A percentile compares a stretch with the other conserved stretches of the same genome.
Evolutionary conservation across 2,797 vertebrate species (phyloP).

Genomic region (Mallotus villosus): DNA sequence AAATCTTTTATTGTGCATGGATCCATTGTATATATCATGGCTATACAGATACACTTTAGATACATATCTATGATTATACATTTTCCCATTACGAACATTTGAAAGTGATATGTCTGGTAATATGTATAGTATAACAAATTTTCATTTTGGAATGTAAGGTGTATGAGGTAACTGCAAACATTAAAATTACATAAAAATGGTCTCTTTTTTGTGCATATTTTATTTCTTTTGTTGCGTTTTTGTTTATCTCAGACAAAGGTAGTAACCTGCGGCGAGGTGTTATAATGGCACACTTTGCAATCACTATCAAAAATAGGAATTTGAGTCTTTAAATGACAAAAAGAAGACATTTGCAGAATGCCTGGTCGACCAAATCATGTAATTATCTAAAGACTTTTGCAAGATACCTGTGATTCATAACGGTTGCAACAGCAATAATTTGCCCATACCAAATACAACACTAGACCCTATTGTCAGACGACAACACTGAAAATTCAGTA

Average conservation of each 20-base stretch:
- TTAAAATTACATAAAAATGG: slow-evolving; percentile 99
- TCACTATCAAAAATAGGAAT: slow-evolving; percentile 92
- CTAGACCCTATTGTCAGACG: slow-evolving; percentile 65
- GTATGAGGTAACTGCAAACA: slow-evolving; percentile 96
- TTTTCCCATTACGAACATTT: slow-evolving; percentile 89
- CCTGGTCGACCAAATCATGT: slow-evolving; percentile 76
- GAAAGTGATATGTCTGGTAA: slow-evolving; percentile 97
- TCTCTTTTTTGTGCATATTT: slow-evolving; percentile 83
- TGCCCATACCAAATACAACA: slow-evolving; percentile 68
- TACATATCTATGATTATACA: slow-evolving; percentile 92
- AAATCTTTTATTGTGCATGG: slow-evolving; percentile 98
- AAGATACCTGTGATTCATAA: slow-evolving; percentile 72
- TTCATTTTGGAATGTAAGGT: slow-evolving; percentile 98
- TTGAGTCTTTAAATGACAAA: slow-evolving; percentile 89
- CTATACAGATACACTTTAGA: slow-evolving; percentile 91
- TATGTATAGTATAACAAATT: slow-evolving; percentile 90
- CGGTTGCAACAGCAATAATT: slow-evolving; percentile 58
- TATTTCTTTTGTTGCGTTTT: slow-evolving; percentile 69
- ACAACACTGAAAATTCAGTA: slow-evolving; percentile 52
- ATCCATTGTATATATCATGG: slow-evolving; percentile 90
- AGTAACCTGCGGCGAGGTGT: slow-evolving; percentile 75
- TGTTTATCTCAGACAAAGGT: slow-evolving; percentile 70
- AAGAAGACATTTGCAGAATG: slow-evolving; percentile 80
- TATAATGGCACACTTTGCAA: slow-evolving; percentile 88
- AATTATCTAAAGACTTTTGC: slow-evolving; percentile 72